Evolutionary conservation across 2,113 vertebrate genomes (phyloP), one percentile per base, ranked within the genome.

Genomic region (Psephotus haematonotus): DNA sequence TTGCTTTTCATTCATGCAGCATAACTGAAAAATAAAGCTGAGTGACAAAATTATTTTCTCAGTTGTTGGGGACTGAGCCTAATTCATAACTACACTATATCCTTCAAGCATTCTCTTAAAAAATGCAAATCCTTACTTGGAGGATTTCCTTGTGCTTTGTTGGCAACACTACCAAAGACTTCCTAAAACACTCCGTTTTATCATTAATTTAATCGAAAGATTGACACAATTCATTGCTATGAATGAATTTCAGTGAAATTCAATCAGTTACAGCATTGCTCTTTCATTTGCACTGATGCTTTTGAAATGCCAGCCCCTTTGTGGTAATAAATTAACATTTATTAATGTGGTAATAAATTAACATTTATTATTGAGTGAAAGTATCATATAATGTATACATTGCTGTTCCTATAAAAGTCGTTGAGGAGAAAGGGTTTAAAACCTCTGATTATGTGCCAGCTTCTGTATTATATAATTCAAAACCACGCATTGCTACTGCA

Each of bases 111-210:
- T 86, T 92, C 35, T 91, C 27, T 64, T 71, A 50, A 75, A 43
- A 92, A 96, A 86, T 81, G 77, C 46, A 74, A 39, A 67, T 81
- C 86, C 55, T 50, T 81, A 33, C 64, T 91, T 95, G 80, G 64
- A 94, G 43, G 33, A 67, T 88, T 93, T 91, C 55, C 46, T 55
- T 75, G 43, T 63, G 41, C 25, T 49, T 90, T 78, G 41, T 37
- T 93, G 86, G 64, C 1, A 0, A 39, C 17, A 15, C 35, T 70
- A 17, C 67, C 63, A 35, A 79, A 25, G 49, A 16, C 88, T 95
- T 83, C 64, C 76, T 88, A 17, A 89, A 84, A 74, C 39, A 63
- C 10, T 53, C 47, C 0, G 0, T 72, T 86, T 94, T 37, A 77
- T 92, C 43, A 43, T 84, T 94, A 81, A 74, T 88, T 82, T 86